phyloP scores from a whole-genome alignment of 2,113 vertebrate genomes.

The Tamias sibiricus region DNA sequence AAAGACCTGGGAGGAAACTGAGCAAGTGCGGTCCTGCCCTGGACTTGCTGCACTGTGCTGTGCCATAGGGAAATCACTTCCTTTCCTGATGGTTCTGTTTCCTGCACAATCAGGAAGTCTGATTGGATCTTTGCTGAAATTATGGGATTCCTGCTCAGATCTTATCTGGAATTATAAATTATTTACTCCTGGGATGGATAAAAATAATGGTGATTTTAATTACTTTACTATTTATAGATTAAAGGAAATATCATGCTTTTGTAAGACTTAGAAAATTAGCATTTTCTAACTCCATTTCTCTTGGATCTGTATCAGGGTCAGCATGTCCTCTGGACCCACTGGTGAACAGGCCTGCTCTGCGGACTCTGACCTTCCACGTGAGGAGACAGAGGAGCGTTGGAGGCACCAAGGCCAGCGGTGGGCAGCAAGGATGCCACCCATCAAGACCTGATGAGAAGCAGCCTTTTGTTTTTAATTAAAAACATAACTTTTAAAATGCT shows the following conservation, averaged over 20 bases:
- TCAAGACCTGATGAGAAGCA: slow-evolving; percentile 85
- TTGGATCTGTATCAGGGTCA: neutral
- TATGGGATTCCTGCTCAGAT: neutral
- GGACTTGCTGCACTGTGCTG: neutral
- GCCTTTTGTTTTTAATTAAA: slow-evolving; percentile 87
- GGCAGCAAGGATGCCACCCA: slow-evolving; percentile 85
- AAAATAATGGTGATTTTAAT: neutral
- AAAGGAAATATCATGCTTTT: neutral
- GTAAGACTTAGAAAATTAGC: neutral
- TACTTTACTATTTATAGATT: slow-evolving; percentile 23
- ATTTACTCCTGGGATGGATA: neutral
- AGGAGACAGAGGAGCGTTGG: slow-evolving; percentile 49
- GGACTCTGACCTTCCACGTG: slow-evolving; percentile 22
- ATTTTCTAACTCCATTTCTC: neutral
- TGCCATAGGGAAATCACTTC: neutral
- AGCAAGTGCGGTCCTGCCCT: accelerated
- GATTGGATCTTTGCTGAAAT: neutral
- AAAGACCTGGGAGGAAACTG: neutral
- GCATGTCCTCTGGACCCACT: neutral
- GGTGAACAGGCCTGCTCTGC: neutral
- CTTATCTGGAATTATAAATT: neutral
- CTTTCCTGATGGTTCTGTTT: neutral
- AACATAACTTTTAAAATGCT: slow-evolving; percentile 88
- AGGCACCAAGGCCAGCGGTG: slow-evolving; percentile 61
- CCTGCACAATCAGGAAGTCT: neutral